Percentiles rank a stretch among this genome's conserved stretches.
Conservation (phyloP, 2,888 invertebrate genomes). For the Cistogaster globosa region DNA sequence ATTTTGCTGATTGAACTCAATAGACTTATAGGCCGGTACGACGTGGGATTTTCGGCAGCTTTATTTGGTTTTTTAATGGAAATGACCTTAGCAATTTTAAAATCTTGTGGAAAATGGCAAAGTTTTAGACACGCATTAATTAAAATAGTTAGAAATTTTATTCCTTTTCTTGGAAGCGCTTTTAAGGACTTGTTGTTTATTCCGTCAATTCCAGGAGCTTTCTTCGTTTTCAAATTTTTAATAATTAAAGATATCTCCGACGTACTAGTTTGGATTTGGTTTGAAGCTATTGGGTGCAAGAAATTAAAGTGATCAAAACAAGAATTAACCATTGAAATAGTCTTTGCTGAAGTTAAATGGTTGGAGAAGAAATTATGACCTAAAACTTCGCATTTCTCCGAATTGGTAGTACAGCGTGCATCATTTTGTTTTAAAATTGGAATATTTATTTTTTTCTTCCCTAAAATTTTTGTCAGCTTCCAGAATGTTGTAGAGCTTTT, state of each 20-base stretch:
- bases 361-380: neutral
- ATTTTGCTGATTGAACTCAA: neutral
- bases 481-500: neutral
- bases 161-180: too few species aligned
- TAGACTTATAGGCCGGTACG: too few species aligned
- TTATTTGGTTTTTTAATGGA: neutral
- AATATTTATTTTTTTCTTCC: neutral
- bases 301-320: neutral
- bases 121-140: neutral
- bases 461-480: conserved; percentile 3
- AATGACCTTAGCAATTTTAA: neutral
- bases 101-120: neutral
- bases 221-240: too few species aligned
- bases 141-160: neutral
- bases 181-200: too few species aligned
- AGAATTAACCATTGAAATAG: neutral
- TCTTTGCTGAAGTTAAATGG: neutral
- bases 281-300: neutral
- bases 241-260: neutral
- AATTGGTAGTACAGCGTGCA: neutral
- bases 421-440: conserved; percentile 13
- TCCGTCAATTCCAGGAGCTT: too few species aligned
- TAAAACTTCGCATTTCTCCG: conserved; percentile 7
- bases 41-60: neutral
- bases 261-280: neutral